These are phyloP conservation scores for Drosophila ficusphila DNA, from an alignment of 1,140 invertebrate genomes.

Conservation along the genomic window DNA sequence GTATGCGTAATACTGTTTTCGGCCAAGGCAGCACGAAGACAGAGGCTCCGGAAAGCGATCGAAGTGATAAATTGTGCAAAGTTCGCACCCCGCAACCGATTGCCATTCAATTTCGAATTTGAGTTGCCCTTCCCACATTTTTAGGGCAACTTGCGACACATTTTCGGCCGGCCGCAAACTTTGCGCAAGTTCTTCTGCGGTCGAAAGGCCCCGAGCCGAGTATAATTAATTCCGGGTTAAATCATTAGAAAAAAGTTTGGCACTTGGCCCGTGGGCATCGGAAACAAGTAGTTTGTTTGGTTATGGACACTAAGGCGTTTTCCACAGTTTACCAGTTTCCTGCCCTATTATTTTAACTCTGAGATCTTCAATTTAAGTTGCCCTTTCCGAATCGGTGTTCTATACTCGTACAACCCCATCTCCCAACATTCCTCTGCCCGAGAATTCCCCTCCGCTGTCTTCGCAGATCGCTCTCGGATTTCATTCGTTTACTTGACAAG, in stretches of 20 bases:
- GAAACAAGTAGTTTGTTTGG: constrained; percentile 10
- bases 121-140: background rate
- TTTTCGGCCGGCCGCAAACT: background rate
- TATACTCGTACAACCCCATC: too few relatives aligned
- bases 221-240: constrained; percentile 44
- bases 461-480: constrained; percentile 30
- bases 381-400: too few relatives aligned
- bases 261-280: background rate
- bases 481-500: constrained; percentile 12
- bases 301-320: background rate
- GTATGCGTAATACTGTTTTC: constrained; percentile 51
- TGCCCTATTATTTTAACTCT: too few relatives aligned
- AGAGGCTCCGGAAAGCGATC: background rate
- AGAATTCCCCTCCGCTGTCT: background rate
- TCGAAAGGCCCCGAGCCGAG: constrained; percentile 9
- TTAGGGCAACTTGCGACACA: constrained; percentile 2
- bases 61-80: constrained; percentile 39
- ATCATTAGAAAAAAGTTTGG: constrained; percentile 36
- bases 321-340: too few relatives aligned
- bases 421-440: background rate
- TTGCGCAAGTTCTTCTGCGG: constrained; percentile 25
- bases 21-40: constrained; percentile 35
- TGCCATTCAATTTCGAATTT: constrained; percentile 31
- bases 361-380: too few relatives aligned
- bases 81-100: constrained; percentile 9